Base-by-base conservation (phyloP, 2,113 vertebrate species). In the Caranx ignobilis region DNA sequence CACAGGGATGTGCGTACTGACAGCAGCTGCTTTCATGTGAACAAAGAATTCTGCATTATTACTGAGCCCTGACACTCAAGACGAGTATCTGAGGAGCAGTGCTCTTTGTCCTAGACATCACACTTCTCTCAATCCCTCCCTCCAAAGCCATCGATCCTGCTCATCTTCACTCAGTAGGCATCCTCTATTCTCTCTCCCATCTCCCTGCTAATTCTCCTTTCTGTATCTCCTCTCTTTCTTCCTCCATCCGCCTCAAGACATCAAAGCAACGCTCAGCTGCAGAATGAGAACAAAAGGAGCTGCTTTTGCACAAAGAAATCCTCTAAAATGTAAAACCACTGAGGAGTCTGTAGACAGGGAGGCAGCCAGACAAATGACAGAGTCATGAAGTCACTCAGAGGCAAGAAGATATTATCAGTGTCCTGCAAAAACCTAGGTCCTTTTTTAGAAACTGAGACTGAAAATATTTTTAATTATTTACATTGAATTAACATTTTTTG, bases 211-310 rank as follows among this genome's bases (percentile, higher is more conserved):
- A 91, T 91, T 83, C 81, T 83, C 67, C 71, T 76, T 77, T 88
- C 76, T 43, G 67, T 45, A 76, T 82, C 66, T 65, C 45, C 32
- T 54, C 32, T 54, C 76, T 87, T 78, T 86, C 54, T 72, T 86
- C 55, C 39, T 45, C 76, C 71, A 72, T 64, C 59, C 61, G 61
- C 72, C 73, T 81, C 61, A 57, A 81, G 48, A 91, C 82, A 92
- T 91, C 91, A 91, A 90, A 92, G 90, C 80, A 59, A 73, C 6
- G 8, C 52, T 90, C 73, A 35, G 83, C 83, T 70, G 71, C 89
- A 84, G 62, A 65, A 50, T 0, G 43, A 83, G 84, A 88, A 91
- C 88, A 92, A 91, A 88, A 88, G 84, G 7, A 48, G 55, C 82
- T 16, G 81, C 61, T 75, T 75, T 79, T 12, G 59, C 79, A 79